A percentile compares a stretch with the other conserved stretches of the same genome.
Conservation (phyloP, 2,888 invertebrate species). For the Brachynemurus nebulosus region DNA sequence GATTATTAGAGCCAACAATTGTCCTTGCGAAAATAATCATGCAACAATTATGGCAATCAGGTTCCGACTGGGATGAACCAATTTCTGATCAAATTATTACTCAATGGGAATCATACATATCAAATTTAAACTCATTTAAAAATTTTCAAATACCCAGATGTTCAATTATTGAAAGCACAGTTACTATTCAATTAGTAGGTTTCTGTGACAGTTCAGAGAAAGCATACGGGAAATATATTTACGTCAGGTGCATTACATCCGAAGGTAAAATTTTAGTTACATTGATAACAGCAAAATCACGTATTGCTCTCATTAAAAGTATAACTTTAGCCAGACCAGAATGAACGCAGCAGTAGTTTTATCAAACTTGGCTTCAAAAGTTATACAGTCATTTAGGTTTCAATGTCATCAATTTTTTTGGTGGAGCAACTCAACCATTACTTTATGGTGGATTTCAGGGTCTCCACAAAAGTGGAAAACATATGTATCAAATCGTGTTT, state of each 20-base stretch:
- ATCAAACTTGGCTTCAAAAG: neutral
- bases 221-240: constrained; percentile 6
- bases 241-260: neutral
- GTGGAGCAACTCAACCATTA: constrained; percentile 14
- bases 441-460: constrained; percentile 12
- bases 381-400: neutral
- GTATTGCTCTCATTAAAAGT: neutral
- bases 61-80: constrained; percentile 1
- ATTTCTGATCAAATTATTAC: neutral
- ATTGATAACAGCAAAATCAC: constrained; percentile 3
- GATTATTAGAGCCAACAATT: no score
- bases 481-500: constrained; percentile 16
- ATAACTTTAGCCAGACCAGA: constrained; percentile 3
- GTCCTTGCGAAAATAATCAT: constrained; percentile 3
- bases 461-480: constrained; percentile 12
- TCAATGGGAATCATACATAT: neutral
- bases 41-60: neutral
- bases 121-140: neutral
- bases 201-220: neutral
- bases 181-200: neutral
- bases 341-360: neutral
- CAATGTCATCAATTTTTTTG: neutral
- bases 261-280: neutral
- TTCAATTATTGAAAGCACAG: neutral
- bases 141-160: neutral